phyloP scores from a whole-genome alignment of 2,797 vertebrate genomes.

The Chiloscyllium punctatum region DNA sequence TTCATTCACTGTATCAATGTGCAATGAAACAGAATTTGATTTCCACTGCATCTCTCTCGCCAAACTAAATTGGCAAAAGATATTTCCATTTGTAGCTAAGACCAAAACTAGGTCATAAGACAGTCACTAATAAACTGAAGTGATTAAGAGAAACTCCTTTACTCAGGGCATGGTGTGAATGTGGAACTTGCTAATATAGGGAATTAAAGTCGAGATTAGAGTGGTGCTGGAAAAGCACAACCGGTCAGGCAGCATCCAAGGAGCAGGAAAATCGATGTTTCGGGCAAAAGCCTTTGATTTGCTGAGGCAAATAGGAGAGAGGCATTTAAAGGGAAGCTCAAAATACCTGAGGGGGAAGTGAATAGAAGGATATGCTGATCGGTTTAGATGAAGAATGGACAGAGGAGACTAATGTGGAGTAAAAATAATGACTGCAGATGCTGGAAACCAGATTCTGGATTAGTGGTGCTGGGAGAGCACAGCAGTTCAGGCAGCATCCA shows the following conservation, averaged over 20 bases:
- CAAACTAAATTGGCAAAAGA: background rate
- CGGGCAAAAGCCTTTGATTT: no score
- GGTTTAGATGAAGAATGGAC: background rate
- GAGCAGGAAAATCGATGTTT: no score
- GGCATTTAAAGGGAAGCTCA: background rate
- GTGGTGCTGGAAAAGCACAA: no score
- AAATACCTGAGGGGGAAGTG: background rate
- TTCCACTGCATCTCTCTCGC: background rate
- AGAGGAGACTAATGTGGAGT: background rate
- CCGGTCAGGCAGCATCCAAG: no score
- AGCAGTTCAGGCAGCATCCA: no score
- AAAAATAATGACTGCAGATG: no score
- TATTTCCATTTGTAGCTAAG: background rate
- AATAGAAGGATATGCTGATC: background rate
- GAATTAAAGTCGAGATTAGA: no score
- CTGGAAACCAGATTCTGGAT: no score
- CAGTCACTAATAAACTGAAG: background rate
- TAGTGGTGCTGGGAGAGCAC: no score
- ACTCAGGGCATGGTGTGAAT: background rate
- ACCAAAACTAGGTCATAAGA: background rate
- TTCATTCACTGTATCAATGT: background rate
- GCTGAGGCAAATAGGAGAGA: background rate
- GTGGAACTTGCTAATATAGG: background rate
- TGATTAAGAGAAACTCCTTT: background rate
- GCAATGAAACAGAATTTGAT: background rate